phyloP scores from a whole-genome alignment of 2,888 invertebrate species.

The Seladonia tumulorum region DNA sequence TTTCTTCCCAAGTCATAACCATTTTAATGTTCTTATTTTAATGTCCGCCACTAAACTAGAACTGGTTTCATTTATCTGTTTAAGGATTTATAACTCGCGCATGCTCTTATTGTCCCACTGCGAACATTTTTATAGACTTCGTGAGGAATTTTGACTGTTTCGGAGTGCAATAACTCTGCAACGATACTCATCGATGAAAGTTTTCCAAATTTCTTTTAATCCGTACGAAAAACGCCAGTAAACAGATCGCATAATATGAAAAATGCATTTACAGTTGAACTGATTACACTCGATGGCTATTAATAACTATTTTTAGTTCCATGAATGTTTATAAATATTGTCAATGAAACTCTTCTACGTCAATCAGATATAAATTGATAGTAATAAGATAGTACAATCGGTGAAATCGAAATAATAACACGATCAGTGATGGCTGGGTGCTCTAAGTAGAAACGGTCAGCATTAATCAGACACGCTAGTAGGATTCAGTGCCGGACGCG shows the following conservation, averaged over 20 bases:
- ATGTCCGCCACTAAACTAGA: not conserved
- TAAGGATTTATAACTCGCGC: not conserved
- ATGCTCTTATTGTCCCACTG: not conserved
- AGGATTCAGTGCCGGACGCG: not conserved
- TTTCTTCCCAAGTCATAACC: not conserved
- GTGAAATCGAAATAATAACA: not conserved
- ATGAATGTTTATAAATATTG: not conserved
- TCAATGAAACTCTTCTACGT: too few species aligned
- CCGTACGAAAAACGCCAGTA: not conserved
- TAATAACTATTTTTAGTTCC: not conserved
- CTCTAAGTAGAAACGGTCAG: not conserved
- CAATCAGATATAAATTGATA: not conserved
- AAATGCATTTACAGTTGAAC: not conserved
- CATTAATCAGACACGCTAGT: not conserved
- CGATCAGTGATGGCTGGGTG: too few species aligned
- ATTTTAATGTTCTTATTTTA: conserved; percentile 17
- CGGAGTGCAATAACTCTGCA: not conserved
- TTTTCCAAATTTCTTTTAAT: not conserved
- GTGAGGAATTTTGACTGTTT: not conserved
- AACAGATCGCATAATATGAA: not conserved
- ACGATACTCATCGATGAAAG: not conserved
- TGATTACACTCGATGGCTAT: not conserved
- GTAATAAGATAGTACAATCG: not conserved
- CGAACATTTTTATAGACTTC: not conserved
- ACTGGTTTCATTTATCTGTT: not conserved